Conservation (phyloP, 1,140 invertebrate genomes). For the Formica exsecta region DNA sequence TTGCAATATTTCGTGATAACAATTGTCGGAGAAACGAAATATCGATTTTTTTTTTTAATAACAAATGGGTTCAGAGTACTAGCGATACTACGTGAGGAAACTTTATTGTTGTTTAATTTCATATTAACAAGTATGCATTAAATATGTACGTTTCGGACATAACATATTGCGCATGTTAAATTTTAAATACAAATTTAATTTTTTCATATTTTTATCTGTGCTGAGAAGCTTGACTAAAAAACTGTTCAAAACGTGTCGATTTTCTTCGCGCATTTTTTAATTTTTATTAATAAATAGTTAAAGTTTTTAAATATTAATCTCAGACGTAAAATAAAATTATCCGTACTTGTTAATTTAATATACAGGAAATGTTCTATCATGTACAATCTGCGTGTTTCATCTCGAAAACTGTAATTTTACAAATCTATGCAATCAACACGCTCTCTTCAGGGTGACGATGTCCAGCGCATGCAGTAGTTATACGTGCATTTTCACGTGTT, state of each 20-base stretch:
- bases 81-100: too few relatives aligned
- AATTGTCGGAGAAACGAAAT: background rate
- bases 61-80: too few relatives aligned
- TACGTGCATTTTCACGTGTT: slow-evolving; percentile 67
- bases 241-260: too few relatives aligned
- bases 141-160: too few relatives aligned
- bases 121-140: too few relatives aligned
- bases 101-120: too few relatives aligned
- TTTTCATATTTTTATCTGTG: too few relatives aligned
- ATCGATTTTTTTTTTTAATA: background rate
- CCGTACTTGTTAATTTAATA: background rate
- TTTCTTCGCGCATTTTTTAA: background rate
- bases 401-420: slow-evolving; percentile 16
- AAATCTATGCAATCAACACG: slow-evolving; percentile 40
- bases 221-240: too few relatives aligned
- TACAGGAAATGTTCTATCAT: background rate
- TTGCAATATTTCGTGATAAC: slow-evolving; percentile 20
- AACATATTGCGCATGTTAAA: too few relatives aligned
- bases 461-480: slow-evolving; percentile 38
- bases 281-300: background rate
- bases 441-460: background rate
- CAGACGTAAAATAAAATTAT: background rate
- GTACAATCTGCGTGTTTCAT: background rate
- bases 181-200: too few relatives aligned
- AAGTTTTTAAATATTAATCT: too few relatives aligned